phyloP scores from a whole-genome alignment of 2,888 invertebrate species.

The Mythimna impura region DNA sequence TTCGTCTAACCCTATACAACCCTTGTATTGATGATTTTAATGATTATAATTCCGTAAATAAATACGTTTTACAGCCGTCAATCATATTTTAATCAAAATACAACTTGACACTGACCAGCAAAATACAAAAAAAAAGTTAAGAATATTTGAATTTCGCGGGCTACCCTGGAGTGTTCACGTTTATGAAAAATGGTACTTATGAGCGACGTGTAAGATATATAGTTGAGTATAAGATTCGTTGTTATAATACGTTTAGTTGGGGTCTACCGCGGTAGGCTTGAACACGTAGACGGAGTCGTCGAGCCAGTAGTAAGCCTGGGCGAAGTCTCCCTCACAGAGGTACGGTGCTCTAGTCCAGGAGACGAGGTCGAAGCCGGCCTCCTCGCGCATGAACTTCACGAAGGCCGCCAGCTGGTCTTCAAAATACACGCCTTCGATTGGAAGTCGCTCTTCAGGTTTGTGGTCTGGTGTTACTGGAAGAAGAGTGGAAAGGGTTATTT shows the following conservation, averaged over 20 bases:
- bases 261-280: conserved; percentile 75
- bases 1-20: too few relatives aligned
- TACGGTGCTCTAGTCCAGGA: conserved; percentile 98
- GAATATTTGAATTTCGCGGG: too few relatives aligned
- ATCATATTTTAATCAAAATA: too few relatives aligned
- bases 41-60: too few relatives aligned
- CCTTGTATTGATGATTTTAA: too few relatives aligned
- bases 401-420: conserved; percentile 95
- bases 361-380: conserved; percentile 94
- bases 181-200: conserved; percentile 32
- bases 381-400: conserved; percentile 89
- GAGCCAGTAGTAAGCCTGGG: conserved; percentile 97
- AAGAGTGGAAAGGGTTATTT: not conserved
- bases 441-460: conserved; percentile 93
- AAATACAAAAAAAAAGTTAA: too few relatives aligned
- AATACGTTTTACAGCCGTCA: too few relatives aligned
- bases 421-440: conserved; percentile 92
- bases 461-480: conserved; percentile 92
- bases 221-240: conserved; percentile 47
- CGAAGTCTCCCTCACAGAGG: conserved; percentile 98
- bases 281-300: conserved; percentile 97
- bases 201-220: conserved; percentile 4
- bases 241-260: conserved; percentile 45
- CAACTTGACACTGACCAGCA: too few relatives aligned
- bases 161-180: too few relatives aligned